Base-by-base conservation (phyloP, 2,888 invertebrate genomes). In the Archaeoteleia sp. region DNA sequence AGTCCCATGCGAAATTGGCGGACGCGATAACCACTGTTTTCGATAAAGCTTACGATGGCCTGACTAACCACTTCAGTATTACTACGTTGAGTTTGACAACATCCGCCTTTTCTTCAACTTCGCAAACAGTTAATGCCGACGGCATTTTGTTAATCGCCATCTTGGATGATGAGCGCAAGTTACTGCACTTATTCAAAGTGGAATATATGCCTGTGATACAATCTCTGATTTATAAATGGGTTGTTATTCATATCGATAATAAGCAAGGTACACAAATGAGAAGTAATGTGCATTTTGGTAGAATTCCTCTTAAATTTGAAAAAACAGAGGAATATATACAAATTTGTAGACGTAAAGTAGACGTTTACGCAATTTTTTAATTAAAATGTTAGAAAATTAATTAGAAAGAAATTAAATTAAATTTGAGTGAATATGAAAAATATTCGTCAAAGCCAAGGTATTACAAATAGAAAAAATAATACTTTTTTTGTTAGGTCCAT, bases 1-100 rank as follows among this genome's bases (percentile, higher is more conserved):
- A 96, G 79, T 92, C 95, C 71, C 92, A 94, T 76, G 90, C 90
- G 35, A 89, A 89, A 80, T 87, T 96, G 68, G 90, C 91, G 71
- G 85, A 87, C 51, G 87, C 90, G 1, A 88, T 95, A 13, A 87
- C 88, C n/a, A 87, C 88, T 48, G 89, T 94, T 3, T 94, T 94
- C 84, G 87, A 89, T 73, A 88, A 90, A 14, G 89, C 91, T 2
- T 89, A 91, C 70, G 88, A 88, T 76, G 89, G 90, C 48, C 88
- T 93, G 35, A 88, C 89, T 2, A 87, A 88, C 69, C 88, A 91
- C 77, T 92, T 93, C 72, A 87, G 71, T 0, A 62, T 79, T 14
- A 70, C 71, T 1, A 70, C 74, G 2, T 74, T 77, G 23, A 51
- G 66, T 17, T 55, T 84, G 13, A 43, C 60, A 9, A 68, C 76